Conservation (phyloP, 2,888 invertebrate genomes). For the Siphlonurus alternatus region DNA sequence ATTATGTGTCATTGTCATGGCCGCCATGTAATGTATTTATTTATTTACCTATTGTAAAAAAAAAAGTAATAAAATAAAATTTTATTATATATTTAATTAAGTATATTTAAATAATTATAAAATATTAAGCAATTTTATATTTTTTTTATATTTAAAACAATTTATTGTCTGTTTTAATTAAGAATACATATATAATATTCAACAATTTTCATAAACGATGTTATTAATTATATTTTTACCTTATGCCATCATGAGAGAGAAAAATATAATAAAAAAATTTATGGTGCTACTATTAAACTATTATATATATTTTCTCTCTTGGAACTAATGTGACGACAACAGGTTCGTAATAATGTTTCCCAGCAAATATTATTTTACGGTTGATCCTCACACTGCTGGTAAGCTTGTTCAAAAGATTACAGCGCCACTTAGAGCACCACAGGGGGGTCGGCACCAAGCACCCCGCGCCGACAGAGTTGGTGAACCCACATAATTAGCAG, state of each 20-base stretch:
- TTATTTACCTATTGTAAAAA: neutral
- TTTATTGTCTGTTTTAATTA: neutral
- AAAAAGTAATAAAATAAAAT: neutral
- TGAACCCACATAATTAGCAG: too few relatives aligned
- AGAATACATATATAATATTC: neutral
- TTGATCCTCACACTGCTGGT: neutral
- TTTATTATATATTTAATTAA: too few relatives aligned
- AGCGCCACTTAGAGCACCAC: neutral
- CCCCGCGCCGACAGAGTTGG: neutral
- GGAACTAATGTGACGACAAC: neutral
- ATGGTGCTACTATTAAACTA: neutral
- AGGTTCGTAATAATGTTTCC: too few relatives aligned
- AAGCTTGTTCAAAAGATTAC: neutral
- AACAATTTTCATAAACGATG: neutral
- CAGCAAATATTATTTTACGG: neutral
- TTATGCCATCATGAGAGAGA: too few relatives aligned
- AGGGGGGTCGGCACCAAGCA: neutral
- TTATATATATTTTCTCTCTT: neutral
- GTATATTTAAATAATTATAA: too few relatives aligned
- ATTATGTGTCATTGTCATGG: too few relatives aligned
- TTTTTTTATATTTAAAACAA: too few relatives aligned
- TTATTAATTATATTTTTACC: neutral
- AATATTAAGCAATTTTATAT: too few relatives aligned
- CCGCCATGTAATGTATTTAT: neutral
- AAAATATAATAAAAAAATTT: neutral